Percentiles rank a stretch among this genome's conserved stretches.
phyloP scores from a whole-genome alignment of 2,113 vertebrate genomes.

The Nothocercus nigrocapillus region DNA sequence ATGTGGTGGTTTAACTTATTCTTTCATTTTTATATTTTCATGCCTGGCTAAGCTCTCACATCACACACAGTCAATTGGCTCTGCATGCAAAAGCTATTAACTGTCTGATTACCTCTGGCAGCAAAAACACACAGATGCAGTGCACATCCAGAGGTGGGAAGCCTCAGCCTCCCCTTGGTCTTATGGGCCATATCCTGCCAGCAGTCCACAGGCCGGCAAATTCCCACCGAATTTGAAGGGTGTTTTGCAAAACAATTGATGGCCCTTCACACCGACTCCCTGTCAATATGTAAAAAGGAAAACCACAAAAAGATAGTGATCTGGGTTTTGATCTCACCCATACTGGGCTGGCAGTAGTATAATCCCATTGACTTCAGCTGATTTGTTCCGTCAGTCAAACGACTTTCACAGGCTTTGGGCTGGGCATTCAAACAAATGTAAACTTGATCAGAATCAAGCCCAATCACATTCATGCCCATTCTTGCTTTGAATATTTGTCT shows the following conservation, averaged over 20 bases:
- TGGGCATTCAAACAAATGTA: conserved; percentile 53
- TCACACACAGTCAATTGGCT: background rate
- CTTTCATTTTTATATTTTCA: background rate
- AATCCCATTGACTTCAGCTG: conserved; percentile 41
- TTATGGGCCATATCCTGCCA: conserved; percentile 61
- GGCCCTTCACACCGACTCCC: background rate
- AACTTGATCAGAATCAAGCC: conserved; percentile 64
- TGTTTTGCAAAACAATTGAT: conserved; percentile 54
- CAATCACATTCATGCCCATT: conserved; percentile 48
- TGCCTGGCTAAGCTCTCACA: background rate
- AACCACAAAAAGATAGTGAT: conserved; percentile 54
- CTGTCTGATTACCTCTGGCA: background rate
- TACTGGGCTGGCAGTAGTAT: background rate
- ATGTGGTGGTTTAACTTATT: background rate
- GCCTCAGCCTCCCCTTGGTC: background rate
- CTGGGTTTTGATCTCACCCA: conserved; percentile 33
- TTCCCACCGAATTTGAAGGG: background rate
- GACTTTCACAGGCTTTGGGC: conserved; percentile 36
- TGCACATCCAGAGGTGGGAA: background rate
- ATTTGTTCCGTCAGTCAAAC: conserved; percentile 19
- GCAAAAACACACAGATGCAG: background rate
- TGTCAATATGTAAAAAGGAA: conserved; percentile 22
- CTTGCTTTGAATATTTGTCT: conserved; percentile 56
- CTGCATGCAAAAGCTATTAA: background rate
- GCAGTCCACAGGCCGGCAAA: background rate